A percentile compares a stretch with the other conserved stretches of the same genome.
Conservation (phyloP, 2,113 vertebrate species). For the Grus americana region DNA sequence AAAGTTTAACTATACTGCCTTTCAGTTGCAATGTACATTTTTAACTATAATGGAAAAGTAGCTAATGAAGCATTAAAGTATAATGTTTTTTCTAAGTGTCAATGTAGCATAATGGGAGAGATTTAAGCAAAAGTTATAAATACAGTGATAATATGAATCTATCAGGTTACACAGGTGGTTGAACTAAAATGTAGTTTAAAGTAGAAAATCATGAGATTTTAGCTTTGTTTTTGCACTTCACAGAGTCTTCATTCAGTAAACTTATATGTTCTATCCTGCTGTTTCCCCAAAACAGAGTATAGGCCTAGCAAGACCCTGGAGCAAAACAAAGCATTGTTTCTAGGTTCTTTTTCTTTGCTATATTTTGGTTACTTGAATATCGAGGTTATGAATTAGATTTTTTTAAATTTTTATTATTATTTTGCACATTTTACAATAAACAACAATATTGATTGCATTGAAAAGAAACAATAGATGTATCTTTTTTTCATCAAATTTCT, state of each 20-base stretch:
- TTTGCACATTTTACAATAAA: not conserved
- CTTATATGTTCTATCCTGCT: not conserved
- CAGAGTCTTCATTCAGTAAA: not conserved
- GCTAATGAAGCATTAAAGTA: not conserved
- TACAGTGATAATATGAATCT: not conserved
- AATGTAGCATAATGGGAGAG: not conserved
- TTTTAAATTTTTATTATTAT: not conserved
- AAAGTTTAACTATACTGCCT: not conserved
- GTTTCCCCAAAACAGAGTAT: not conserved
- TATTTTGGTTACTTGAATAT: not conserved
- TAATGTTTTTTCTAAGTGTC: not conserved
- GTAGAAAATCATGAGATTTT: not conserved
- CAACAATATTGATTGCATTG: not conserved
- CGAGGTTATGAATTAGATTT: not conserved
- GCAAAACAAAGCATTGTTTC: not conserved
- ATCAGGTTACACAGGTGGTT: not conserved
- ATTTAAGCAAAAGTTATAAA: not conserved
- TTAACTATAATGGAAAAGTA: not conserved
- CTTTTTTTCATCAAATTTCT: not conserved
- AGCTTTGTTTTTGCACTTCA: not conserved
- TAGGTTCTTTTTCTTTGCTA: not conserved
- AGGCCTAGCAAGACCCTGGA: not conserved
- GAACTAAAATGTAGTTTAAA: not conserved
- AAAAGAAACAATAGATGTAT: not conserved
- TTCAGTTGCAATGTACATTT: not conserved